Conservation (phyloP, 2,888 invertebrate species). For the Melanostoma scalare region DNA sequence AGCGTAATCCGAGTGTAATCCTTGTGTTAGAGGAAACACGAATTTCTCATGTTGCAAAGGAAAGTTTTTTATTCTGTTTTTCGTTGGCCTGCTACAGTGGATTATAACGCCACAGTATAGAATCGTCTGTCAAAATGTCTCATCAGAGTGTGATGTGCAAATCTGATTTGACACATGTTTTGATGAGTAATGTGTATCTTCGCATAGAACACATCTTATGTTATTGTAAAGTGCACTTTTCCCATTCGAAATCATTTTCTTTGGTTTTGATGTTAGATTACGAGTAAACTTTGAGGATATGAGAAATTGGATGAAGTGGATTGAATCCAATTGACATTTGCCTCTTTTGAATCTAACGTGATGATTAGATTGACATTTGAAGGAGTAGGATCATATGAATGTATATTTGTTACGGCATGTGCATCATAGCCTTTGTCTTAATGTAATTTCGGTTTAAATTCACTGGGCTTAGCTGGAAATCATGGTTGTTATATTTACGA, state of each 20-base stretch:
- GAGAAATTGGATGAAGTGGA: neutral
- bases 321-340: conserved; percentile 64
- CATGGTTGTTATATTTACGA: too few relatives aligned
- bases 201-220: conserved; percentile 20
- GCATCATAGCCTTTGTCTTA: too few relatives aligned
- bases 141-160: conserved; percentile 1
- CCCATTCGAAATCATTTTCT: neutral
- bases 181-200: conserved; percentile 1
- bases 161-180: conserved; percentile 30
- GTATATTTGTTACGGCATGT: too few relatives aligned
- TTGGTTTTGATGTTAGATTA: conserved; percentile 28
- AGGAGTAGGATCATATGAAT: conserved; percentile 2
- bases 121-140: conserved; percentile 40
- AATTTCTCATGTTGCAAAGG: conserved; percentile 22
- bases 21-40: conserved; percentile 13
- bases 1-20: conserved; percentile 39
- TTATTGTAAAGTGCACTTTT: conserved; percentile 49
- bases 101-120: conserved; percentile 31
- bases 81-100: conserved; percentile 12
- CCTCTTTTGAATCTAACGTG: conserved; percentile 49
- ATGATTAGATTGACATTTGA: conserved; percentile 61
- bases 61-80: neutral
- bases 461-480: too few relatives aligned
- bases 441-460: too few relatives aligned
- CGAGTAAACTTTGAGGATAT: conserved; percentile 30